phyloP scores from a whole-genome alignment of 2,888 invertebrate species.

The Pammene fasciana region DNA sequence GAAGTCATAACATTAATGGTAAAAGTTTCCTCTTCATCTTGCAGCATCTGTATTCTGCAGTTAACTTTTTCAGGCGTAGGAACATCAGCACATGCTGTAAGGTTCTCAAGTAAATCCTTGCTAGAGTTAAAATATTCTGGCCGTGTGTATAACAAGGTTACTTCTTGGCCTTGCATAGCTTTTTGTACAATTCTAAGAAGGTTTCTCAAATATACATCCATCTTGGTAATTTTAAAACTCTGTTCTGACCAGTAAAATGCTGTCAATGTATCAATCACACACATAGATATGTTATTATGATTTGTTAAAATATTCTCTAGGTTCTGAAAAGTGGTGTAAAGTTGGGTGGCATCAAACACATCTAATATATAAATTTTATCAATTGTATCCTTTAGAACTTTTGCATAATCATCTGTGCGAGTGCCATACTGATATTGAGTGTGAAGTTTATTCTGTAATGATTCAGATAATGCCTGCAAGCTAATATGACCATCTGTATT shows the following conservation, averaged over 20 bases:
- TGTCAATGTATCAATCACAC: slow-evolving; percentile 73
- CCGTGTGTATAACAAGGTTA: slow-evolving; percentile 79
- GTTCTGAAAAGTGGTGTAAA: slow-evolving; percentile 70
- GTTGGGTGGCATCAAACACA: slow-evolving; percentile 71
- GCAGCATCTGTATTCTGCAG: slow-evolving; percentile 65
- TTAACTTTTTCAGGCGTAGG: slow-evolving; percentile 60
- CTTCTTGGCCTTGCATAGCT: slow-evolving; percentile 75
- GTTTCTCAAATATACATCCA: slow-evolving; percentile 79
- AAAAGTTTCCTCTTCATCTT: slow-evolving; percentile 45
- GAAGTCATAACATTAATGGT: slow-evolving; percentile 52
- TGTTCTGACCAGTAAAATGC: slow-evolving; percentile 83
- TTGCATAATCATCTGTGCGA: slow-evolving; percentile 45
- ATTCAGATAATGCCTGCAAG: slow-evolving; percentile 53
- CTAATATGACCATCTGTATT: slow-evolving; percentile 74
- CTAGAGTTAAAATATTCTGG: slow-evolving; percentile 77
- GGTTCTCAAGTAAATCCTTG: slow-evolving; percentile 58
- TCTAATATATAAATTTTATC: slow-evolving; percentile 63
- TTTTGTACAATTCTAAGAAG: slow-evolving; percentile 69
- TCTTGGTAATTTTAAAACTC: slow-evolving; percentile 70
- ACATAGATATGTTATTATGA: slow-evolving; percentile 66
- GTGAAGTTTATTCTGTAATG: slow-evolving; percentile 52
- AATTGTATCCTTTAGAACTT: slow-evolving; percentile 51
- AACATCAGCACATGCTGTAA: slow-evolving; percentile 54
- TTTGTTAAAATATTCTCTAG: slow-evolving; percentile 69
- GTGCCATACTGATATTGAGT: slow-evolving; percentile 26